phyloP scores from a whole-genome alignment of 2,113 vertebrate species.

The Erythrolamprus reginae region DNA sequence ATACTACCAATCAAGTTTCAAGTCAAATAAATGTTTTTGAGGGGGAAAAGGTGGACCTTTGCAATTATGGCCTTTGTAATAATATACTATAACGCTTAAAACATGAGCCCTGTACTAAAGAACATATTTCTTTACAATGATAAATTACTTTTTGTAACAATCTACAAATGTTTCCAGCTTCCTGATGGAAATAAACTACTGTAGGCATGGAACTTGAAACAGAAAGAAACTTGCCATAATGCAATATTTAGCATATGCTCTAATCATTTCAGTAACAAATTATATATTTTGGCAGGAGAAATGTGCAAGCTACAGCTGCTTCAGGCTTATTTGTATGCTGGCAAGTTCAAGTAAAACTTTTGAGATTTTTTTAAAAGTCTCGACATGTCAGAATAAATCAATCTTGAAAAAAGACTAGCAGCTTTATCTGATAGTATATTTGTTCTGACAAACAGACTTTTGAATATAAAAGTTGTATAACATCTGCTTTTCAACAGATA shows the following conservation, averaged over 20 bases:
- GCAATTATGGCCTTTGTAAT: slow-evolving; percentile 20
- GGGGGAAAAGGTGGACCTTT: neutral
- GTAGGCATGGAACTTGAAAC: slow-evolving; percentile 48
- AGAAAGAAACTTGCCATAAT: slow-evolving; percentile 40
- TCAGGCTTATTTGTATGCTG: slow-evolving; percentile 32
- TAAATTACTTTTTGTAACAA: slow-evolving; percentile 49
- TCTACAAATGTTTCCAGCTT: slow-evolving; percentile 42
- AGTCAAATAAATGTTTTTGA: neutral
- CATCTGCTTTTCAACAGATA: accelerated
- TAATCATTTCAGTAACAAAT: neutral
- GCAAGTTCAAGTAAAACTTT: slow-evolving; percentile 24
- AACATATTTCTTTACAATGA: slow-evolving; percentile 46
- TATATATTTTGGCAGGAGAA: slow-evolving; percentile 41
- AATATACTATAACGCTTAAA: neutral
- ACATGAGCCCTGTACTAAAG: slow-evolving; percentile 31
- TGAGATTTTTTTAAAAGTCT: neutral
- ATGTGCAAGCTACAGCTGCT: slow-evolving; percentile 41
- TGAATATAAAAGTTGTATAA: neutral
- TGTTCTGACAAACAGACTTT: slow-evolving; percentile 35
- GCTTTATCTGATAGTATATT: slow-evolving; percentile 52
- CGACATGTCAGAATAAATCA: neutral
- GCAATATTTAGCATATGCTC: neutral
- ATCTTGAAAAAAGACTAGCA: slow-evolving; percentile 40
- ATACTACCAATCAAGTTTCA: neutral
- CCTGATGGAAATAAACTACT: slow-evolving; percentile 38